Base-by-base conservation (phyloP, 2,797 vertebrate genomes). In the Kryptolebias ocellatus region DNA sequence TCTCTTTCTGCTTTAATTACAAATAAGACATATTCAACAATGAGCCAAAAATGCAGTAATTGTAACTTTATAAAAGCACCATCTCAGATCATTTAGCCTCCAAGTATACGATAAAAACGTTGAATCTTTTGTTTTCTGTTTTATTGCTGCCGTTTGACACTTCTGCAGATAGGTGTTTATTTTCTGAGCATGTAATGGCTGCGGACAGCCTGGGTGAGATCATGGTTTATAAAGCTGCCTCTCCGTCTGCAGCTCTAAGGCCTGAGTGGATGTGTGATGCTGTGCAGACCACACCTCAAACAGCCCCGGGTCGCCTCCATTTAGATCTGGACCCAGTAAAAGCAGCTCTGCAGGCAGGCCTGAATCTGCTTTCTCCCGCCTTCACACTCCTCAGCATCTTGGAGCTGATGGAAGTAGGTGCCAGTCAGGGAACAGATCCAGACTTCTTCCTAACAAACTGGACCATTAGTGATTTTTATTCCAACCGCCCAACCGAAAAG, bases 271-370 rank as follows among this genome's bases (percentile, higher is more conserved):
- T 75, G 70, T 69, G 84, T 91, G 91, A 92, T 75, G 85, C 80
- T 90, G 78, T 78, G 85, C 89, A 92, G 83, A 84, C 87, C 86
- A 78, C 90, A 92, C 90, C 90, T 92, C 88, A 89, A 88, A 90
- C 90, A 83, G 85, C 85, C 83, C 64, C 68, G 87, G 89, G 90
- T 92, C 85, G 79, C 75, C 85, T 76, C 80, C 78, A 82, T 88
- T 90, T 89, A 90, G 76, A 89, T 77, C 86, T 83, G 87, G 84
- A 76, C 84, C 57, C 8, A 56, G 68, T 39, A 64, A 76, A 65
- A 78, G 76, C 78, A 70, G 74, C 3, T 66, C 83, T 73, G 68
- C 20, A 81, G 73, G 79, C 70, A 16, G 20, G 20, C 20, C 20
- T n/a, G 20, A 24, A 24, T 24, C 20, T 24, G 83, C 79, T 85